Base-by-base conservation (phyloP, 2,888 invertebrate genomes). In the Drosophila rubida region DNA sequence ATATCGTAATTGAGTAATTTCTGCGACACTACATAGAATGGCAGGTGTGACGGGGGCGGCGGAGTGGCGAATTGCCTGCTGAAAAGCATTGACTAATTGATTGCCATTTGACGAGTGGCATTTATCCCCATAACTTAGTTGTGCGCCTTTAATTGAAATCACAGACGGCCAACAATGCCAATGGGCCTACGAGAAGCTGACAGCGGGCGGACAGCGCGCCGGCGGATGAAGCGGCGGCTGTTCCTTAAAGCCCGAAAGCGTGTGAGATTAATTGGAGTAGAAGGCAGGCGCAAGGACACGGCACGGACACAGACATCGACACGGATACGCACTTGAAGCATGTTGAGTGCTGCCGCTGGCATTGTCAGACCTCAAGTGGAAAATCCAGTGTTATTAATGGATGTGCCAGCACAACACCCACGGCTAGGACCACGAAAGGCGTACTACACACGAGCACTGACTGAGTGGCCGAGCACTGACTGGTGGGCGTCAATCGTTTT, bases 1-100 rank as follows among this genome's bases (percentile, higher is more conserved):
- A 88, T 84, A 81, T 69, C 67, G 71, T 88, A 88, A 84, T 84
- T 88, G 88, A 84, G 87, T 84, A 73, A 88, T 87, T 81, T 78
- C 65, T 46, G 32, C 23, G 11, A 35, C 30, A 22, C 64, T 70
- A 32, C 2, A 5, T 4, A 25, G 25, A 6, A 19, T 22, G 30
- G 22, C 54, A 54, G 54, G 42, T 54, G 22, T 13, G 7, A 19
- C 5, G 13, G 8, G n/a, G 57, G n/a, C 1, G 4, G 30, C n/a
- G 22, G 11, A 8, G 13, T 27, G 2, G 19, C n/a, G n/a, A 11
- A 11, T 16, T 13, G 42, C 19, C 22, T 42, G 45, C 45, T 66
- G 50, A 69, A 67, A 66, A 62, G 77, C 79, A 77, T 71, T 78
- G 81, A 84, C 84, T 86, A 82, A 82, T 86, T 82, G 82, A 83